Evolutionary conservation across 2,797 vertebrate genomes (phyloP), one percentile per base, ranked within the genome.

Genomic region (Typhlichthys subterraneus): DNA sequence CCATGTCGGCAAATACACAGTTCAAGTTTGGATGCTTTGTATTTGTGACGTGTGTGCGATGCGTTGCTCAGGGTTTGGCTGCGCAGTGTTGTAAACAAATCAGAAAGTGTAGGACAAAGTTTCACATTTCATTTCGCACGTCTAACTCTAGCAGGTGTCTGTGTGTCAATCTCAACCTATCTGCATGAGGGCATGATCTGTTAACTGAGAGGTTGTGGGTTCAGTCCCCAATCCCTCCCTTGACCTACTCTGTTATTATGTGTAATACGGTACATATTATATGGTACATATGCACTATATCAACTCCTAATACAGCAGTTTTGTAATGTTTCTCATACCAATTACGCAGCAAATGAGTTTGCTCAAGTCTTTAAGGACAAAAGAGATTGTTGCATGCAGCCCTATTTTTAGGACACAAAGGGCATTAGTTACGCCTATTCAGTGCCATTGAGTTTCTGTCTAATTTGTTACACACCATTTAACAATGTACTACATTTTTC

Each of bases 331-430:
- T 70, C 15, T 61, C 56, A 29, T 4, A 67, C 47, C 31, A 61
- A 11, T 62, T 5, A 45, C 53, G 58, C 47, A 55, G 45, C 57
- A 31, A 12, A 8, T 31, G 49, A 53, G 53, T 66, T 55, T 45
- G 23, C 50, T 48, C 14, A 55, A 68, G 67, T 15, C 46, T 58
- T 65, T 38, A 38, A 15, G 57, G 54, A 59, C 17, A 58, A 52
- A 57, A 70, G 33, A 49, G 58, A 69, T 33, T 31, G 13, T 9
- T 29, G 8, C 23, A 29, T 29, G 45, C 50, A 47, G 49, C 46
- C 61, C 11, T 56, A 57, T 66, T 69, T 75, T 73, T 55, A 48
- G 54, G 29, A 59, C 48, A 53, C 76, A 76, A 19, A 29, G 23
- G 23, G 23, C 51, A 51, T 73, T 67, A 62, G 19, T 17, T 12